Percentiles rank a stretch among this genome's conserved stretches.
Conservation (phyloP, 2,888 invertebrate genomes). For the Ormia ochracea region DNA sequence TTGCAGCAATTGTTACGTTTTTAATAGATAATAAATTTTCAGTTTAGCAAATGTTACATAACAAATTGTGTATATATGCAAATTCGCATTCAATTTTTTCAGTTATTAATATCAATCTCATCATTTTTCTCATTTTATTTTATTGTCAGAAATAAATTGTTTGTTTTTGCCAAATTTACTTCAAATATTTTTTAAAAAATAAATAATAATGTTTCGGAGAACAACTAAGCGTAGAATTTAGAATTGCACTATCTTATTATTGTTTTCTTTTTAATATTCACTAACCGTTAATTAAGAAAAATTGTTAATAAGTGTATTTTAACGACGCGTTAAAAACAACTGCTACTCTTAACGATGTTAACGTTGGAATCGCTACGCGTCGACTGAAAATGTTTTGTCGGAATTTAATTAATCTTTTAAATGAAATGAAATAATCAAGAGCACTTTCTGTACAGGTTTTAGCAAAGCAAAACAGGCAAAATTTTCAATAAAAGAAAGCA, state of each 20-base stretch:
- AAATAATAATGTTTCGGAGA: no score
- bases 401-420: slow-evolving; percentile 51
- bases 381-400: slow-evolving; percentile 58
- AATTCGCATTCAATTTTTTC: background rate
- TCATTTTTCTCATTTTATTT: no score
- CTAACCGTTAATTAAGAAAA: slow-evolving; percentile 47
- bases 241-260: background rate
- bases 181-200: background rate
- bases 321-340: slow-evolving; percentile 16
- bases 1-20: slow-evolving; percentile 49
- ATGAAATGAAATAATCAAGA: slow-evolving; percentile 45
- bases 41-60: slow-evolving; percentile 42
- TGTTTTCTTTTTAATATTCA: slow-evolving; percentile 12
- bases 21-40: slow-evolving; percentile 14
- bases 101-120: no score
- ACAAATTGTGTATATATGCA: slow-evolving; percentile 14
- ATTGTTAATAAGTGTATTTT: background rate
- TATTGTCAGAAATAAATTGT: background rate
- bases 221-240: no score
- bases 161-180: background rate
- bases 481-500: slow-evolving; percentile 21
- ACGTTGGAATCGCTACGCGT: slow-evolving; percentile 55
- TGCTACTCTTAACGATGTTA: slow-evolving; percentile 38
- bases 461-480: slow-evolving; percentile 30
- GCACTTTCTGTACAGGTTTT: slow-evolving; percentile 40